A percentile compares a stretch with the other conserved stretches of the same genome.
Evolutionary conservation across 2,113 vertebrate genomes (phyloP).

Genomic region (Atractosteus spatula): DNA sequence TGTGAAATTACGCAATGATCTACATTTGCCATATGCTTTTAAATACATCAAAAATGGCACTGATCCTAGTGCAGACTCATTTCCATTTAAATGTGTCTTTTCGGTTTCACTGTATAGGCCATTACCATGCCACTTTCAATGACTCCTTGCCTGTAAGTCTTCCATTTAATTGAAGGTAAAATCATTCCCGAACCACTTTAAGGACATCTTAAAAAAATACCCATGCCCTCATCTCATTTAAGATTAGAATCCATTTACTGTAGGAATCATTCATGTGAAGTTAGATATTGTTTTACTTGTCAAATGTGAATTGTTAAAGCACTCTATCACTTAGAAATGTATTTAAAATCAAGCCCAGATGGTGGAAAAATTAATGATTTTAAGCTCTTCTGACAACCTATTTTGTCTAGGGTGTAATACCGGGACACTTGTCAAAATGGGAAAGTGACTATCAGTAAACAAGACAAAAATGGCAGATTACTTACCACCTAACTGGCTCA

Average conservation of each 20-base stretch:
- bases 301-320: slow-evolving; percentile 12
- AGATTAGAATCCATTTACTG: slow-evolving; percentile 7
- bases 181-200: not conserved
- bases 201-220: slow-evolving; percentile 9
- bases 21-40: not conserved
- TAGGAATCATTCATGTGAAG: slow-evolving; percentile 11
- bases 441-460: slow-evolving; percentile 22
- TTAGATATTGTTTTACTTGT: slow-evolving; percentile 13
- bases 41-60: slow-evolving; percentile 4
- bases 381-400: not conserved
- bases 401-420: slow-evolving; percentile 17
- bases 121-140: slow-evolving; percentile 2
- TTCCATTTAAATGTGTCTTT: slow-evolving; percentile 4
- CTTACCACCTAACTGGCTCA: slow-evolving; percentile 26
- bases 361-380: slow-evolving; percentile 16
- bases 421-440: slow-evolving; percentile 1
- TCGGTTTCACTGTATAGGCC: not conserved
- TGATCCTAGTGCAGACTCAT: slow-evolving; percentile 3
- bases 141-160: not conserved
- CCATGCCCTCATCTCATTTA: not conserved
- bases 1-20: not conserved
- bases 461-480: slow-evolving; percentile 20
- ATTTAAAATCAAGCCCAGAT: not conserved
- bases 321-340: slow-evolving; percentile 18
- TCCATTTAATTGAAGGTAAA: slow-evolving; percentile 10